Evolutionary conservation across 2,797 vertebrate species (phyloP), one percentile per base, ranked within the genome.

Genomic region (Arnoldichthys spilopterus): DNA sequence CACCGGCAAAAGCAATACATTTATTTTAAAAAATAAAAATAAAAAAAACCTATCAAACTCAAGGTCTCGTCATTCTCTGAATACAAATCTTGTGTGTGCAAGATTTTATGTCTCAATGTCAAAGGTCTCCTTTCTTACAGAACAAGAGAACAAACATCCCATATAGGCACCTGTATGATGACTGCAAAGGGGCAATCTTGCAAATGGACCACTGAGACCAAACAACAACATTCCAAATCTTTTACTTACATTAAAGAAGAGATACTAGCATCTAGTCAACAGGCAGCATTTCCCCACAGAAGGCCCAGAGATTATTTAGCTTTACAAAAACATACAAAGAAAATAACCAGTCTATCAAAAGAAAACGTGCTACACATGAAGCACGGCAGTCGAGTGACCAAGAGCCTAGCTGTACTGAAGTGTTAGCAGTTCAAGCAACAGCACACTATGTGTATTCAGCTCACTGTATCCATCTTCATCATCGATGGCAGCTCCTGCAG

Each of bases 391-490:
- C 18, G 18, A 62, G 34, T 24, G 59, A 73, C 32, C 22, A n/a
- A 34, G 43, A 62, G 49, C 54, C 22, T 34, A 30, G 34, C 28
- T 56, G 20, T 32, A 53, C 58, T 28, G 40, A 67, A 58, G 71
- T 59, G 45, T 56, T 45, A 15, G 5, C 18, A 69, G 59, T 70
- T 47, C 30, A 34, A 47, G 62, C 58, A 47, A n/a, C 20, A 69
- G 63, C 47, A 64, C 32, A 37, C 37, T 22, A 58, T 54, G 66
- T 59, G 70, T 40, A 68, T 47, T 58, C 68, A 58, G 74, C 63
- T 75, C 62, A 71, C 63, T 71, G 53, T 61, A 83, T 85, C 77
- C 54, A 82, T 85, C 82, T 81, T 82, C 76, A 83, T 85, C 84
- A 62, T 28, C 63, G n/a, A 78, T 78, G 68, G 54, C 83, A 77